Base-by-base conservation (phyloP, 1,140 invertebrate species). In the Melanaphis sacchari region DNA sequence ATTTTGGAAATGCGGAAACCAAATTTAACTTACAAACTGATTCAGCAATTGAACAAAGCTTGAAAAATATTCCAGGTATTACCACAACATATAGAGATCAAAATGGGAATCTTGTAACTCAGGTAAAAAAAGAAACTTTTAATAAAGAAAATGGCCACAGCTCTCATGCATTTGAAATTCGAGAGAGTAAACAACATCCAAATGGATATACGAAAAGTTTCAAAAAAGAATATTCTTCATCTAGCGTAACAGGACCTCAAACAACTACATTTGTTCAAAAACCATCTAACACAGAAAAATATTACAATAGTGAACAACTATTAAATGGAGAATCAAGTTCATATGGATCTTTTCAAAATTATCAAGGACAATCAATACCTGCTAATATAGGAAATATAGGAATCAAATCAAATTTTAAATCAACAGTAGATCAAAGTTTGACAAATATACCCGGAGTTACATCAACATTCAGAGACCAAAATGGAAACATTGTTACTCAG, bases 161-260 rank as follows among this genome's bases (percentile, higher is more conserved):
- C 49, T 36, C 90, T 26, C 90, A 82, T 38, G n/a, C 49, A 38
- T n/a, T 92, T 38, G 90, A 92, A 82, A 82, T 81, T 15, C 43
- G 84, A n/a, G 90, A 92, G 49, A 49, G 38, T 31, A 92, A 92
- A 82, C 76, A 92, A 82, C 43, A 52, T 43, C 90, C 90, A 92
- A 92, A 92, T 38, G 90, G 90, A 8, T 92, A 92, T 49, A 38
- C 76, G 24, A 92, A 82, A 36, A 92, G 90, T 81, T 92, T 92
- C n/a, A 84, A 85, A 85, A 93, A 93, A 93, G 91, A 93, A 93
- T 93, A 84, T 40, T 93, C 91, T 2, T 93, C 91, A n/a, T 93
- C 91, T 18, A 85, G 66, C 9, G 66, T 46, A 46, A n/a, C 4
- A 43, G 90, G 90, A 76, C n/a, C 41, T 91, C 40, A 91, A 22